Conservation (phyloP, 2,113 vertebrate species). For the Ahaetulla prasina region DNA sequence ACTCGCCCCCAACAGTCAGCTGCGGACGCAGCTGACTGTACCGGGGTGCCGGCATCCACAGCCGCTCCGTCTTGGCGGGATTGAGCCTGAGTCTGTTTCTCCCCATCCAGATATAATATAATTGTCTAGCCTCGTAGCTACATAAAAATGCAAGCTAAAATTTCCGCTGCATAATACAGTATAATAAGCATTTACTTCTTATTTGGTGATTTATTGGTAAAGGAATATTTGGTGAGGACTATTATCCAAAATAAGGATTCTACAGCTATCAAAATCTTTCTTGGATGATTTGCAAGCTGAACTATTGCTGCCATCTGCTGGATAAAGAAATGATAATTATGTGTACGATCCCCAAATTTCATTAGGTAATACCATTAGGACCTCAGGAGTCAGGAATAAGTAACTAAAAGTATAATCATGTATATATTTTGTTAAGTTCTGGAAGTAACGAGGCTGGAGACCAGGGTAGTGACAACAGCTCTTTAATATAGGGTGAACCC, state of each 20-base stretch:
- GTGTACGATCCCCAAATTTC: neutral
- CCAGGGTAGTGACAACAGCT: no score
- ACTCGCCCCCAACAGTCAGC: no score
- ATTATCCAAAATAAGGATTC: neutral
- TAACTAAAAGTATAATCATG: neutral
- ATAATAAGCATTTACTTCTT: neutral
- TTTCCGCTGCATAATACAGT: no score
- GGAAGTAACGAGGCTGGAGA: no score
- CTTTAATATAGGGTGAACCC: no score
- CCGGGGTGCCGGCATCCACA: no score
- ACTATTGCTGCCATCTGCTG: slow-evolving; percentile 61
- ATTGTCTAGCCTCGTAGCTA: neutral
- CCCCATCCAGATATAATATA: no score
- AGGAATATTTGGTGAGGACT: neutral
- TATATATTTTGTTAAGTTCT: no score
- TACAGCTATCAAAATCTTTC: neutral
- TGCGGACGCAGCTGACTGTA: no score
- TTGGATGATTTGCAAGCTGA: slow-evolving; percentile 3
- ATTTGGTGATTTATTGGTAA: neutral
- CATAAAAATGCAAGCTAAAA: neutral
- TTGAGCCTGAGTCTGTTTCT: no score
- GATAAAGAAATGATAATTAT: slow-evolving; percentile 21
- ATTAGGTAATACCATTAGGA: neutral
- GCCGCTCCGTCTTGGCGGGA: no score
- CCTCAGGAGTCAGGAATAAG: neutral